phyloP scores from a whole-genome alignment of 2,888 invertebrate genomes.

The Marasmarcha lunaedactyla region DNA sequence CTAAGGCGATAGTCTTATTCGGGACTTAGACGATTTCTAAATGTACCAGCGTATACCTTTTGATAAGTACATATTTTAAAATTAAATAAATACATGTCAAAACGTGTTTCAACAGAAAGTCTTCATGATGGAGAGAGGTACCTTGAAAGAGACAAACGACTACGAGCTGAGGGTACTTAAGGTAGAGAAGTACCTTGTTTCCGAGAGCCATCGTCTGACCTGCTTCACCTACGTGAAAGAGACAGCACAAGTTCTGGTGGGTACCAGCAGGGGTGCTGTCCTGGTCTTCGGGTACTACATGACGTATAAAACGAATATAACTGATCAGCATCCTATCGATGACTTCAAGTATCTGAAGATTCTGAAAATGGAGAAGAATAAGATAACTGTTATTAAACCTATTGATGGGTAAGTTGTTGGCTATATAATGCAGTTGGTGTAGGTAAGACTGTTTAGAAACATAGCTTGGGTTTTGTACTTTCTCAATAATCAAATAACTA shows the following conservation, averaged over 20 bases:
- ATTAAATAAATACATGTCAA: too few species aligned
- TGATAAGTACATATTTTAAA: too few species aligned
- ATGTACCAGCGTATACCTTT: too few species aligned
- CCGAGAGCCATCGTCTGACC: constrained; percentile 49
- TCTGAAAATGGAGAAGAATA: constrained; percentile 44
- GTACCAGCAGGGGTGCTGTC: constrained; percentile 55
- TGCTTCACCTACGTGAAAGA: constrained; percentile 61
- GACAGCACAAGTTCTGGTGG: constrained; percentile 60
- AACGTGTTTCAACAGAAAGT: constrained; percentile 49
- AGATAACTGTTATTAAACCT: constrained; percentile 57
- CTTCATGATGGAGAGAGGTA: constrained; percentile 37
- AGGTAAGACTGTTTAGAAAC: too few species aligned
- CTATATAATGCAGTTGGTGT: too few species aligned
- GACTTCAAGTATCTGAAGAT: constrained; percentile 54
- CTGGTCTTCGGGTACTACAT: constrained; percentile 62
- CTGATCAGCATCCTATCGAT: constrained; percentile 33
- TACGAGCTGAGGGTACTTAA: constrained; percentile 38
- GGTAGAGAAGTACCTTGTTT: constrained; percentile 20
- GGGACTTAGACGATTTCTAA: too few species aligned
- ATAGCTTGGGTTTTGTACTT: too few species aligned
- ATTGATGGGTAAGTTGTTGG: constrained; percentile 62
- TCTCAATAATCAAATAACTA: too few species aligned
- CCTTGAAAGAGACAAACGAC: constrained; percentile 36
- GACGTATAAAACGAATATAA: constrained; percentile 30
- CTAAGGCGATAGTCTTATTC: too few species aligned